Evolutionary conservation across 2,888 invertebrate species (phyloP).

Genomic region (Hirtodrosophila trivittata): DNA sequence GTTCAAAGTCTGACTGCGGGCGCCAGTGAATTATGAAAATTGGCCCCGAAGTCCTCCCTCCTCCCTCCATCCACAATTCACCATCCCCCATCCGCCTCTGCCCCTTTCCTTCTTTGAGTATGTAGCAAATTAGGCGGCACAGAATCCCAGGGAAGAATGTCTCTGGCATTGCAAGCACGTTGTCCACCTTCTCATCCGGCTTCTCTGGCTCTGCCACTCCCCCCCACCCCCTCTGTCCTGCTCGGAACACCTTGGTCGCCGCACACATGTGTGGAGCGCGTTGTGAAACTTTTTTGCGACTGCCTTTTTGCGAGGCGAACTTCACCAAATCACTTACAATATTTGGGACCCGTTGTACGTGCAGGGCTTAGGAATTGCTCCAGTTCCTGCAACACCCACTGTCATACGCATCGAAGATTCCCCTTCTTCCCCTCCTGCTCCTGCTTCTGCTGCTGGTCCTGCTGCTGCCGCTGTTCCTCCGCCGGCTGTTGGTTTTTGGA

Average conservation of each 20-base stretch:
- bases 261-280: conserved; percentile 38
- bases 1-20: conserved; percentile 76
- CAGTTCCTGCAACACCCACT: conserved; percentile 47
- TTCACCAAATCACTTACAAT: conserved; percentile 79
- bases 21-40: conserved; percentile 75
- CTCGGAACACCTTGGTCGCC: conserved; percentile 45
- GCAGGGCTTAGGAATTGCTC: conserved; percentile 72
- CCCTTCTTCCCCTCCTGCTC: not conserved
- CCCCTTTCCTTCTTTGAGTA: conserved; percentile 3
- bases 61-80: not conserved
- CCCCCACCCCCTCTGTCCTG: too few relatives aligned
- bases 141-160: conserved; percentile 37
- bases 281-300: conserved; percentile 48
- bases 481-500: conserved; percentile 73
- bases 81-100: conserved; percentile 1
- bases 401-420: conserved; percentile 76
- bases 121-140: conserved; percentile 75
- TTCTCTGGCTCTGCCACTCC: conserved; percentile 6
- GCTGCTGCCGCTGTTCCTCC: conserved; percentile 34
- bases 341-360: conserved; percentile 76
- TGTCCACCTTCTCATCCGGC: conserved; percentile 26
- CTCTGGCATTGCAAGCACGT: conserved; percentile 72
- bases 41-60: conserved; percentile 21
- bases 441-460: not conserved
- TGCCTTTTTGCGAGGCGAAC: conserved; percentile 38